Base-by-base conservation (phyloP, 2,888 invertebrate species). In the Mimas tiliae region DNA sequence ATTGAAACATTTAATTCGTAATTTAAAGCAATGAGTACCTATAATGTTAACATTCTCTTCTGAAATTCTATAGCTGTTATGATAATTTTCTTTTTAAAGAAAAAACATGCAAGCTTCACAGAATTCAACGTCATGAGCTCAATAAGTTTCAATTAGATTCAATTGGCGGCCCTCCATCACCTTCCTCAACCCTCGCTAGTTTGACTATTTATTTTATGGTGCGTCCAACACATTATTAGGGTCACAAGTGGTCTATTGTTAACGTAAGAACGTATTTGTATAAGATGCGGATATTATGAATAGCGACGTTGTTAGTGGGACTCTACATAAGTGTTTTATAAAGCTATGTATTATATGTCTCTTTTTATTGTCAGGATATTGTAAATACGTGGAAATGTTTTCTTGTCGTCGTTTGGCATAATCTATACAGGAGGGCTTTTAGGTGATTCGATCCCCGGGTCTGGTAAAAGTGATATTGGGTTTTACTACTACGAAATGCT, bases 101-200 rank as follows among this genome's bases (percentile, higher is more conserved):
- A 38, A 38, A 58, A n/a, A 53, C n/a, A 21, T 38, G 34, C 16
- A 34, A 42, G 58, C 42, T 55, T 8, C 33, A 51, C 9, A 33
- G 73, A 77, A 75, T 71, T 74, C 76, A 67, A 77, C 79, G 80
- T 78, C 79, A 81, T 76, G 65, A 74, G 76, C 79, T 84, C 90
- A 91, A 91, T 88, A 80, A 87, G 84, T 71, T 82, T 86, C 90
- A 91, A 91, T 92, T 90, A 90, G 81, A 79, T 68, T 76, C 91
- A 93, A 92, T 93, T 93, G 89, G 74, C 74, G 81, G 77, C 85
- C 87, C 88, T 77, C 86, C 82, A 77, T 82, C 86, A 89, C 91
- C 91, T 91, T 88, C 84, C 88, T 81, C 87, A 88, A 91, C 84
- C 83, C 87, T 84, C 87, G 72, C 76, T 75, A 72, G 79, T 82